Base-by-base conservation (phyloP, 2,113 vertebrate species). In the Myanophis thanlyinensis region DNA sequence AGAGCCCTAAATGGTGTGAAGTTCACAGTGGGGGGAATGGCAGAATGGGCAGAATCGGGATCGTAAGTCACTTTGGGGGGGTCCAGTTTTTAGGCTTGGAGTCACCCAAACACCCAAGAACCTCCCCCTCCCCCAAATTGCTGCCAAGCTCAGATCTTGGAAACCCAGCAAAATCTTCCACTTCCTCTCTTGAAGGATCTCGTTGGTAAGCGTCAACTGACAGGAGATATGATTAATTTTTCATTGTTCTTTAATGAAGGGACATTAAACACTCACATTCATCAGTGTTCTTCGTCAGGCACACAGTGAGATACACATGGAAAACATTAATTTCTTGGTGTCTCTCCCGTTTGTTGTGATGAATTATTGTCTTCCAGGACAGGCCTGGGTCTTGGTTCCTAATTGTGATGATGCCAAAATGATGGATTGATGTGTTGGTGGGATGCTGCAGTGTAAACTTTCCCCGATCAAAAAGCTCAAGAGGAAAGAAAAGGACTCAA, bases 281-380 rank as follows among this genome's bases (percentile, higher is more conserved):
- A 3, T 8, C 93, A 2, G 11, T 1, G 89, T 5, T 3, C 1
- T 87, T 54, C 91, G 56, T 91, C 89, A 44, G 85, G 15, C 4
- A 62, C 54, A 44, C 62, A 47, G 89, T 1, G 0, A 84, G 51
- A 35, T 56, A n/a, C 30, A 20, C 0, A 0, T 23, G 48, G 47
- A 49, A 62, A 46, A 67, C 15, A 27, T 93, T 85, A 73, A 62
- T 47, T 6, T 91, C 54, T 27, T 8, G 0, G 44, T 89, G 27
- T 30, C 94, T 88, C 12, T 1, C 73, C 0, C 9, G 15, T n/a
- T 1, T 0, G 4, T 89, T 1, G 13, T 67, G 5, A 7, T 92
- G 67, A 88, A 13, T n/a, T 84, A 51, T 8, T 87, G 85, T 27
- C 90, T 89, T 80, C 86, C 20, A 25, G 90, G 15, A 2, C 6